These are phyloP conservation scores for Protobothrops mucrosquamatus DNA, from an alignment of 2,113 vertebrate species.

Conservation along the genomic window DNA sequence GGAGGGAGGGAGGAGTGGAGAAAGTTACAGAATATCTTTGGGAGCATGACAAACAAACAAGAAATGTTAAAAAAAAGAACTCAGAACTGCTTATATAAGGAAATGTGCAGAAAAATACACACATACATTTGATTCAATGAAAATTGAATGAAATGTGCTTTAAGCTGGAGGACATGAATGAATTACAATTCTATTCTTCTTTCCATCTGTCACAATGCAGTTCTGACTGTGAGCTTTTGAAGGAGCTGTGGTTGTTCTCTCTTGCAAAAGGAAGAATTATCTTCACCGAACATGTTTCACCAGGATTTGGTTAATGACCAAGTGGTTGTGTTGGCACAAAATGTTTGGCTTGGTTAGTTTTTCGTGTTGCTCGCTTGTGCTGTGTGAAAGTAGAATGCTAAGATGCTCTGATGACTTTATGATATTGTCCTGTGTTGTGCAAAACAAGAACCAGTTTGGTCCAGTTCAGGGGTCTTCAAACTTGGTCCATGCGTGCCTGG, in stretches of 20 bases:
- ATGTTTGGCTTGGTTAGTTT: neutral
- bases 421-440: neutral
- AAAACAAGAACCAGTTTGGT: neutral
- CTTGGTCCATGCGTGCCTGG: too few relatives aligned
- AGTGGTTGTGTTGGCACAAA: neutral
- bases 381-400: neutral
- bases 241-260: neutral
- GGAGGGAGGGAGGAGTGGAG: neutral
- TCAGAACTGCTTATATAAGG: neutral
- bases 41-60: neutral
- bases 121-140: too few relatives aligned
- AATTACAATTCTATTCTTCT: neutral
- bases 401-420: neutral
- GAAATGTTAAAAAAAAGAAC: neutral
- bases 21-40: neutral
- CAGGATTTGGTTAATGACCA: neutral
- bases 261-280: neutral
- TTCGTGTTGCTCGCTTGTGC: neutral
- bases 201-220: neutral
- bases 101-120: neutral
- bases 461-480: neutral
- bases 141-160: neutral
- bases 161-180: neutral
- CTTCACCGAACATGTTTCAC: neutral
- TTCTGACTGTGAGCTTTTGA: neutral